Base-by-base conservation (phyloP, 1,140 invertebrate species). In the Wasmannia auropunctata region DNA sequence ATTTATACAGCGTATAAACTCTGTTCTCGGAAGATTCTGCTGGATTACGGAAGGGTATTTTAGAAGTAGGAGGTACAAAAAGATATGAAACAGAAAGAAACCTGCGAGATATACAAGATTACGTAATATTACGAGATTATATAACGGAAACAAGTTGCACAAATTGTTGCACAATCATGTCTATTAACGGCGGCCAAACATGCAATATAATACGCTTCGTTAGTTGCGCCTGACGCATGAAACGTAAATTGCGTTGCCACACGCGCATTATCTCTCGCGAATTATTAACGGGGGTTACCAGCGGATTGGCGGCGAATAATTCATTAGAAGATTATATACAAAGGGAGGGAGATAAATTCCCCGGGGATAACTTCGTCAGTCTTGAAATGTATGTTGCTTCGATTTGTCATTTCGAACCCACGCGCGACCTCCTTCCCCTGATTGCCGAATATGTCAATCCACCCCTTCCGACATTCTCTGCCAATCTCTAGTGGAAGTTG, bases 161-260 rank as follows among this genome's bases (percentile, higher is more conserved):
- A 54, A 80, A 80, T 54, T 54, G 22, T 34, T 28, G 46, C 69
- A 80, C 46, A 80, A 80, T 37, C 22, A 34, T 10, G n/a, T n/a
- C 14, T 31, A 69, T 80, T 80, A 80, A 69, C 31, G n/a, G 10
- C 7, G 6, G 22, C 8, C 19, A 16, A 19, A 31, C 25, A 3
- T n/a, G 49, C 22, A 54, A 8, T 54, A 63, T 79, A 79, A 80
- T 80, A 54, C 5, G 22, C 62, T 80, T 80, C 63, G 46, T 80
- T 69, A 80, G 46, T 51, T 63, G 58, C 54, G 22, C 40, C 22
- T 19, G n/a, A 69, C 22, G 10, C 25, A 49, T 43, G n/a, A n/a
- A 62, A 16, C 10, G 28, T 63, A 79, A 79, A 79, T 63, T 34
- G 19, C 34, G 14, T 34, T 62, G 40, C 31, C 28, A 37, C n/a